Evolutionary conservation across 2,113 vertebrate species (phyloP).

Genomic region (Pygoscelis adeliae): DNA sequence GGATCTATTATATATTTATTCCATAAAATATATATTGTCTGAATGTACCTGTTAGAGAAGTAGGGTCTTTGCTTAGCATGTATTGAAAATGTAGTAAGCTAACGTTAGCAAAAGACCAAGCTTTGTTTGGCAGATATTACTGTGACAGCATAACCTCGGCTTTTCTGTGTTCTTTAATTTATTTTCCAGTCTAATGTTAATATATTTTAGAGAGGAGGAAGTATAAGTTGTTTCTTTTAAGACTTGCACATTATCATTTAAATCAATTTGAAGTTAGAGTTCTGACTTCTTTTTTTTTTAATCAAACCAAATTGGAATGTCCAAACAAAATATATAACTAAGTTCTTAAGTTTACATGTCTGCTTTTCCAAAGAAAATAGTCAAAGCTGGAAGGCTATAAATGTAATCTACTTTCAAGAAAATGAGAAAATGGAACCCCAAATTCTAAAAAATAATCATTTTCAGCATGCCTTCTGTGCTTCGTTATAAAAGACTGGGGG

Average conservation of each 20-base stretch:
- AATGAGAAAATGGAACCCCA: not conserved
- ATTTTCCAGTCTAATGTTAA: slow-evolving; percentile 60
- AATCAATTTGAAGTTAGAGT: slow-evolving; percentile 30
- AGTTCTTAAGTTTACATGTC: slow-evolving; percentile 38
- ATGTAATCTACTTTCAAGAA: not conserved
- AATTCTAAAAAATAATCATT: not conserved
- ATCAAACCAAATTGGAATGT: slow-evolving; percentile 27
- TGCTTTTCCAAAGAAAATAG: slow-evolving; percentile 60
- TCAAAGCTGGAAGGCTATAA: slow-evolving; percentile 7
- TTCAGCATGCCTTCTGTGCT: not conserved
- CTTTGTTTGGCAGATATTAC: slow-evolving; percentile 55
- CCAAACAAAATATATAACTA: not conserved
- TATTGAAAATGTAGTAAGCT: slow-evolving; percentile 67
- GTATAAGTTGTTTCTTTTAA: slow-evolving; percentile 42
- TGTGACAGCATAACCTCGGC: slow-evolving; percentile 43
- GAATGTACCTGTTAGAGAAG: slow-evolving; percentile 70
- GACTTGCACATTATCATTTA: not conserved
- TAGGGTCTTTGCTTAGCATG: slow-evolving; percentile 73
- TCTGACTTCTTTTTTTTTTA: not conserved
- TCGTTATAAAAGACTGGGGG: not conserved
- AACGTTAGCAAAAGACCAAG: slow-evolving; percentile 61
- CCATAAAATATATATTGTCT: slow-evolving; percentile 74
- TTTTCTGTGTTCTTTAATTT: slow-evolving; percentile 62
- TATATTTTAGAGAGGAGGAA: slow-evolving; percentile 52
- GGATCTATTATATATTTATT: slow-evolving; percentile 79